phyloP scores from a whole-genome alignment of 2,888 invertebrate genomes.

The Megastigmus dorsalis region DNA sequence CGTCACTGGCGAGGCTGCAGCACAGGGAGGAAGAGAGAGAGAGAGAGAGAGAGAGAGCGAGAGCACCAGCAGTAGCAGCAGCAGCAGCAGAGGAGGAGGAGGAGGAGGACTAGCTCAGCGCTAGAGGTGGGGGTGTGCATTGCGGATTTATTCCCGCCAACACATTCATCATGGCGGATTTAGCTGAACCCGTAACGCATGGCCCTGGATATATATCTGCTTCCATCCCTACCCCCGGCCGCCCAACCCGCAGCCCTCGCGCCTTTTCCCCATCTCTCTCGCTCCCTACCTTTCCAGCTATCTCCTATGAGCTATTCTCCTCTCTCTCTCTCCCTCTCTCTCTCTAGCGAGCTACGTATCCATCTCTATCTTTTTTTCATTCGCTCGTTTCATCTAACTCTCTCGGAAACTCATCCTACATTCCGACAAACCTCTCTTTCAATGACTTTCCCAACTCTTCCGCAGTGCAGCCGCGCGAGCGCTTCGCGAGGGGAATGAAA shows the following conservation, averaged over 20 bases:
- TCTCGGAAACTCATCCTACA: conserved; percentile 57
- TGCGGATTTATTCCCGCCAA: conserved; percentile 75
- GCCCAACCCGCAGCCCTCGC: conserved; percentile 48
- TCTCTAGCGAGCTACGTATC: conserved; percentile 7
- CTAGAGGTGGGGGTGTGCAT: conserved; percentile 74
- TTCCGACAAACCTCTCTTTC: conserved; percentile 56
- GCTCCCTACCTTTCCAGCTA: conserved; percentile 9
- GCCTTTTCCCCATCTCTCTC: conserved; percentile 40
- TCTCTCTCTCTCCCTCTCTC: conserved; percentile 20
- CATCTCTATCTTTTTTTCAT: conserved; percentile 58
- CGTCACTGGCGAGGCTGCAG: conserved; percentile 50
- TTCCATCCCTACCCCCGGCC: conserved; percentile 64
- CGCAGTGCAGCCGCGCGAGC: conserved; percentile 1
- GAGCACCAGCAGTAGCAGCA: conserved; percentile 41
- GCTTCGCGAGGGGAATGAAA: conserved; percentile 10
- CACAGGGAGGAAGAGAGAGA: conserved; percentile 58
- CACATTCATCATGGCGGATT: conserved; percentile 75
- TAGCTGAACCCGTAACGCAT: conserved; percentile 75
- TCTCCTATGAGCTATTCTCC: too few species aligned
- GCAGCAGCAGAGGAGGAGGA: conserved; percentile 51
- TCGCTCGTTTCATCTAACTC: conserved; percentile 42
- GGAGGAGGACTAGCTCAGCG: conserved; percentile 57
- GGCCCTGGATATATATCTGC: conserved; percentile 74
- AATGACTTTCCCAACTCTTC: conserved; percentile 53
- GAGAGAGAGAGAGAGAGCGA: conserved; percentile 52